phyloP scores from a whole-genome alignment of 2,797 vertebrate species.

The Falco naumanni region DNA sequence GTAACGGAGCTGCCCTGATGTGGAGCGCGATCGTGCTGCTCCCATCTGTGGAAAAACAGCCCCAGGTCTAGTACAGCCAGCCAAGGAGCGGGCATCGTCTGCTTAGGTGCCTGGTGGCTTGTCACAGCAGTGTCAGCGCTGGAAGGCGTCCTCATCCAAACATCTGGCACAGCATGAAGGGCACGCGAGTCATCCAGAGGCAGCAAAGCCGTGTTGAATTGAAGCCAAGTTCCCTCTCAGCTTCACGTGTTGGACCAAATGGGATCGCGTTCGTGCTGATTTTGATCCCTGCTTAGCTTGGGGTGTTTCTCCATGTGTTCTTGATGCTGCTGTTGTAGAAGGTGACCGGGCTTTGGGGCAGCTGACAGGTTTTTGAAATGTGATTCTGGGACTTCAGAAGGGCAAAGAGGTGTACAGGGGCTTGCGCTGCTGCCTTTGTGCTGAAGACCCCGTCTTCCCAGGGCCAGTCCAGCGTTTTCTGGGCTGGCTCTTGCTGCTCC shows the following conservation, averaged over 20 bases:
- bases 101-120: not conserved
- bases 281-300: not conserved
- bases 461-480: not conserved
- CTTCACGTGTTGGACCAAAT: rapidly evolving
- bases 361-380: rapidly evolving
- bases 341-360: not conserved
- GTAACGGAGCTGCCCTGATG: not conserved
- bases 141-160: not conserved
- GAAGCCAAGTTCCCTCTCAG: not conserved
- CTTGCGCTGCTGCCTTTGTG: not conserved
- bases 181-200: not conserved
- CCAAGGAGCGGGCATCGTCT: not conserved
- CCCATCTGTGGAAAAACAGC: not conserved
- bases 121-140: not conserved
- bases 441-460: not conserved
- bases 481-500: not conserved
- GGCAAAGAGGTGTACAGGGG: not conserved
- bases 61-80: not conserved
- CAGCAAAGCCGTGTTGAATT: not conserved
- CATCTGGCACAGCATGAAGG: not conserved
- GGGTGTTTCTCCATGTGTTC: not conserved
- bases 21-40: rapidly evolving
- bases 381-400: not conserved
- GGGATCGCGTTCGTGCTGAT: rapidly evolving
- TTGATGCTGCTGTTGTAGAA: not conserved